Evolutionary conservation across 1,140 invertebrate genomes (phyloP), one percentile per base, ranked within the genome.

Genomic region (Atopsyche davidsoni): DNA sequence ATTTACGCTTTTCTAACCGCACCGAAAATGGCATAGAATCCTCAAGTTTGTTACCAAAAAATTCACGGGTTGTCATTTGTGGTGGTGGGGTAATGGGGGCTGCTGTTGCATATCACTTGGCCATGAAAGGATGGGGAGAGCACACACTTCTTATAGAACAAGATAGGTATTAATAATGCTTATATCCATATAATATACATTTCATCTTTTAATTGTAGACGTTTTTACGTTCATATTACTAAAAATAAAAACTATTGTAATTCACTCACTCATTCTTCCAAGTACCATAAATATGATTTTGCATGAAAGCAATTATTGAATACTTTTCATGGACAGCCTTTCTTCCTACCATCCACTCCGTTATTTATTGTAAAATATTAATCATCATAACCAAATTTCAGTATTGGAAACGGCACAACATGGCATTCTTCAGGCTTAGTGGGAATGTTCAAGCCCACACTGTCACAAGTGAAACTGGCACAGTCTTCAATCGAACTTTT

Each of bases 41-140:
- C n/a, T n/a, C n/a, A n/a, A n/a, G n/a, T n/a, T n/a, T n/a, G n/a
- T n/a, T n/a, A n/a, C 36, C 36, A 11, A 39, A 41, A 9, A 68
- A 79, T 61, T 70, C 79, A 4, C 76, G 79, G 62, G 83, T 87
- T 23, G 87, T 95, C 6, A 85, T 98, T 62, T 96, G 92, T 72
- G 95, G 96, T 11, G 93, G 91, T 32, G 96, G 96, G 36, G 82
- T 96, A 23, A 87, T 94, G 72, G 96, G 95, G 14, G 86, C 88
- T 23, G 90, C 93, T 16, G 86, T 98, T 2, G 93, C 92, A 6
- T 98, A 98, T 70, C 90, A 98, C 71, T 70, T 99, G 24, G 87
- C 89, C 4, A 75, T 86, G 61, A 67, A 83, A 53, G 94, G 93
- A 45, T 89, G 86, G 81, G 89, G 86, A 23, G 69, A 75, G 25